These are phyloP conservation scores for Styela clava DNA, from an alignment of 23 tunicate species.

Conservation along the genomic window DNA sequence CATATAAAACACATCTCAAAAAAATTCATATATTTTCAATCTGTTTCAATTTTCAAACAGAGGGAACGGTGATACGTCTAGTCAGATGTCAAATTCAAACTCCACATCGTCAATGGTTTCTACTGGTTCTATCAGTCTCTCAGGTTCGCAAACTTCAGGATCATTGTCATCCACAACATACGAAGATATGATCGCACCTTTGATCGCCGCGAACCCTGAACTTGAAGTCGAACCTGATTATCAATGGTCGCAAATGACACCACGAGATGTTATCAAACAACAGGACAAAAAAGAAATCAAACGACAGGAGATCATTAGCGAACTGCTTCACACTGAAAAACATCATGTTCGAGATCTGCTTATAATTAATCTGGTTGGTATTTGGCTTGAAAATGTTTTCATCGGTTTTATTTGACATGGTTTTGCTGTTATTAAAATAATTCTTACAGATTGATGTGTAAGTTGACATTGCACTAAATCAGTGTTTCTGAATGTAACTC, in stretches of 20 bases:
- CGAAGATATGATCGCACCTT: conserved; percentile 9
- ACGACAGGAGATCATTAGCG: conserved; percentile 77
- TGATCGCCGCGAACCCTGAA: conserved; percentile 5
- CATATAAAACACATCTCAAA: no score
- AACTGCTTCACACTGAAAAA: conserved; percentile 73
- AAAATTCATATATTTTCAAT: no score
- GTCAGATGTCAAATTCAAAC: no score
- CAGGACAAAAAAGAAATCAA: conserved; percentile 64
- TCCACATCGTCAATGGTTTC: no score
- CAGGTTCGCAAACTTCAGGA: not conserved
- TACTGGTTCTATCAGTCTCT: not conserved
- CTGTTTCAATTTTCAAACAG: no score
- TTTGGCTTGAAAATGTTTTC: no score
- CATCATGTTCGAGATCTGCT: conserved; percentile 79
- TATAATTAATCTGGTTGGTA: conserved; percentile 56
- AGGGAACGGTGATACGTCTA: no score
- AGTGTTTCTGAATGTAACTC: no score
- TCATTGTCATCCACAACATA: not conserved
- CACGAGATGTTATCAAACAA: conserved; percentile 28
- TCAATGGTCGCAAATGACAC: conserved; percentile 64
- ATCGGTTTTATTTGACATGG: not conserved
- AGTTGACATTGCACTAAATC: no score
- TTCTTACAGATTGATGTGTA: no score
- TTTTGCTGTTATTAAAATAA: no score
- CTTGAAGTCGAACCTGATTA: conserved; percentile 37